Conservation (phyloP, 2,797 vertebrate species). For the Spea hammondii region DNA sequence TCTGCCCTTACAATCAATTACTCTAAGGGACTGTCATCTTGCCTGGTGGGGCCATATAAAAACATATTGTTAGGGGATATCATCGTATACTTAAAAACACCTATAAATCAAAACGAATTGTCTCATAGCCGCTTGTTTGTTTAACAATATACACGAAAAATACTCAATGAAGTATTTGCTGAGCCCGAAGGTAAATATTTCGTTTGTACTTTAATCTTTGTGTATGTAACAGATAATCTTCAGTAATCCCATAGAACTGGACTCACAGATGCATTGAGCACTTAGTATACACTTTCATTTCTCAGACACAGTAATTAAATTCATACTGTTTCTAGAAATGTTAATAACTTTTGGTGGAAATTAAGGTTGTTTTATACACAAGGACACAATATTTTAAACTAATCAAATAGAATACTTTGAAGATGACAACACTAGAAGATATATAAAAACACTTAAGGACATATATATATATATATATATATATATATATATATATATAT, state of each 20-base stretch:
- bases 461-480: constrained; percentile 21
- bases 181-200: not conserved
- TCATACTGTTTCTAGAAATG: not conserved
- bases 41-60: too few relatives aligned
- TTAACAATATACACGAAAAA: not conserved
- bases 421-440: not conserved
- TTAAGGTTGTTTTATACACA: too few relatives aligned
- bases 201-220: not conserved
- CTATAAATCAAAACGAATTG: too few relatives aligned
- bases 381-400: too few relatives aligned
- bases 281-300: not conserved
- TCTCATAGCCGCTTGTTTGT: too few relatives aligned
- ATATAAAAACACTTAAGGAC: not conserved
- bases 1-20: constrained; percentile 2
- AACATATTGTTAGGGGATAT: too few relatives aligned
- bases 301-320: not conserved
- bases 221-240: not conserved
- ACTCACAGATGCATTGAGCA: not conserved
- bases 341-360: not conserved
- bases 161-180: not conserved
- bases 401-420: too few relatives aligned
- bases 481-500: not conserved
- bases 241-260: not conserved
- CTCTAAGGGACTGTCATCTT: not conserved
- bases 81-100: too few relatives aligned